Evolutionary conservation across 2,888 invertebrate genomes (phyloP), one percentile per base, ranked within the genome.

Genomic region (Habroteleia sp.): DNA sequence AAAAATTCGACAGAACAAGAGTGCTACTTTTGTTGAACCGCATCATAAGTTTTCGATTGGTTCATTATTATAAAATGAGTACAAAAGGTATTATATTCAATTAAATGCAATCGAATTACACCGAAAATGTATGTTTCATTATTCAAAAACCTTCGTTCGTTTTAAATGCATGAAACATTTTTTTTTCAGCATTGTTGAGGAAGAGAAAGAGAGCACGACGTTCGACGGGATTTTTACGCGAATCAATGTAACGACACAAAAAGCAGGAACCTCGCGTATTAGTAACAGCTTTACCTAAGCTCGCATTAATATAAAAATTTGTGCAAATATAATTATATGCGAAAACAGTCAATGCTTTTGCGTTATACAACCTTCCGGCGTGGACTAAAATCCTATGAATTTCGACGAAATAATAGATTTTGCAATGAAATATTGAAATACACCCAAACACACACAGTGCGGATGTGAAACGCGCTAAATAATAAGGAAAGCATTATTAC

Each of bases 371-470:
- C 62, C 44, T 62, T 58, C 31, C 39, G 14, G 46, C 23, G 20
- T 17, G 39, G 27, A 52, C 42, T 69, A 35, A 50, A 60, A 8
- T 37, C 37, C 37, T 31, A n/a, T 46, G 50, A 62, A 62, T 60
- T 71, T 71, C 25, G 46, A 17, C 23, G 42, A 52, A 63, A 62
- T 71, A 71, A 71, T 56, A 63, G 54, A 48, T 71, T 63, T 63
- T 63, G 48, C 63, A 71, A 71, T 63, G 48, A 62, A 71, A 72
- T 48, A 72, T 48, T 41, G 63, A 63, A 63, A 20, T 20, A 20
- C 5, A 20, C n/a, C n/a, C n/a, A n/a, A n/a, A n/a, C n/a, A n/a
- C n/a, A 72, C 50, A 41, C 23, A 54, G 48, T 62, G 54, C 25
- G 17, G 14, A 62, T 25, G 25, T 37, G 27, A 48, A 44, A 35